These are phyloP conservation scores for Pachyrhynchus sulphureomaculatus DNA, from an alignment of 1,140 invertebrate genomes.

Conservation along the genomic window DNA sequence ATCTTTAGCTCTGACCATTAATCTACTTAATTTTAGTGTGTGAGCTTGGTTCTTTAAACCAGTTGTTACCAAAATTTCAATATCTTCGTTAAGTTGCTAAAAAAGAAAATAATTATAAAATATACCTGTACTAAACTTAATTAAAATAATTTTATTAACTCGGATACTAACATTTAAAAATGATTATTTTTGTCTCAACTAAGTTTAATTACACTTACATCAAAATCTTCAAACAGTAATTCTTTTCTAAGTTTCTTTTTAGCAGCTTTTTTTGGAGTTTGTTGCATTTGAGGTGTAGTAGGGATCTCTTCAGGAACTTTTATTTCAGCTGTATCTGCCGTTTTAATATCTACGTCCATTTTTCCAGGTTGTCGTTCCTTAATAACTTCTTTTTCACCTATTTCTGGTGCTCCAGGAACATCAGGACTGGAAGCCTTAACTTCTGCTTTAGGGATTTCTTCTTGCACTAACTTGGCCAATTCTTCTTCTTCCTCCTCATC, in stretches of 20 bases:
- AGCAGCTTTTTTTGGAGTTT: conserved; percentile 39
- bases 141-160: too few relatives aligned
- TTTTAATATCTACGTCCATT: conserved; percentile 25
- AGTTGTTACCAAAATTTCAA: conserved; percentile 67
- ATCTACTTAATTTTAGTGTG: conserved; percentile 81
- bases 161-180: too few relatives aligned
- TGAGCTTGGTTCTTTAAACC: conserved; percentile 87
- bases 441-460: conserved; percentile 43
- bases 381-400: conserved; percentile 45
- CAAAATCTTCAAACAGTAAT: conserved; percentile 65
- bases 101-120: too few relatives aligned
- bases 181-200: too few relatives aligned
- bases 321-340: conserved; percentile 13
- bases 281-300: background rate
- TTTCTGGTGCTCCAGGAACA: conserved; percentile 30
- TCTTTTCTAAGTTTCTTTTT: conserved; percentile 50
- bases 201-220: conserved; percentile 59
- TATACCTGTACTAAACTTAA: too few relatives aligned
- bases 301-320: conserved; percentile 38
- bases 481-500: conserved; percentile 59
- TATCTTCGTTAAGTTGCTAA: conserved; percentile 74
- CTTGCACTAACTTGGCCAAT: background rate
- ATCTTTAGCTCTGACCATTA: conserved; percentile 90
- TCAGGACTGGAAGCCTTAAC: conserved; percentile 14
- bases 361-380: background rate